Conservation (phyloP, 2,797 vertebrate species). For the Artibeus lituratus region DNA sequence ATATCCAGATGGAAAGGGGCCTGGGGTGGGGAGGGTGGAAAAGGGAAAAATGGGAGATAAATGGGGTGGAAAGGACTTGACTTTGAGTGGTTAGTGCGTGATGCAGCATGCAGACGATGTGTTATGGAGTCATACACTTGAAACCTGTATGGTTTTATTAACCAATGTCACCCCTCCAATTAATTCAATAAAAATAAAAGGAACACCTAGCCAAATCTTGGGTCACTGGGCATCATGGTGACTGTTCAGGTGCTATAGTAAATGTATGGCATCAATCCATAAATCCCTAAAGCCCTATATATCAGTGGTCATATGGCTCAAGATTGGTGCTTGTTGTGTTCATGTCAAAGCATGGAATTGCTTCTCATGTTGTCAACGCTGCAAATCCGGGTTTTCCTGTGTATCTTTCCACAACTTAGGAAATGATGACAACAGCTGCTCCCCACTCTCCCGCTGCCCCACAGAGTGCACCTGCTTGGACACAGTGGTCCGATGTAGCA, state of each 20-base stretch:
- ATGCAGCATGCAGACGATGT: neutral
- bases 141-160: neutral
- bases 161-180: neutral
- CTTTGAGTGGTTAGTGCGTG: neutral
- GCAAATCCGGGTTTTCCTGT: neutral
- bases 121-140: neutral
- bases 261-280: neutral
- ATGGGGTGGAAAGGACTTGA: neutral
- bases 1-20: neutral
- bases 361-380: neutral
- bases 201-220: neutral
- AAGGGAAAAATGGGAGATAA: neutral
- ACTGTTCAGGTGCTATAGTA: rapidly evolving
- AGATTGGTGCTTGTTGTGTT: neutral
- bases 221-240: rapidly evolving
- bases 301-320: neutral
- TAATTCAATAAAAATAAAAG: neutral
- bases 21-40: too few relatives aligned
- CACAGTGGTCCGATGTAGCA: slow-evolving; percentile 98
- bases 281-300: neutral
- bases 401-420: slow-evolving; percentile 82
- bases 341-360: neutral
- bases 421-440: slow-evolving; percentile 96
- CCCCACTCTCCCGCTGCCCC: slow-evolving; percentile 93
- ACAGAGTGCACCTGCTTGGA: slow-evolving; percentile 96